Conservation (phyloP, 2,888 invertebrate species). For the Lepidocyrtoides sp. region DNA sequence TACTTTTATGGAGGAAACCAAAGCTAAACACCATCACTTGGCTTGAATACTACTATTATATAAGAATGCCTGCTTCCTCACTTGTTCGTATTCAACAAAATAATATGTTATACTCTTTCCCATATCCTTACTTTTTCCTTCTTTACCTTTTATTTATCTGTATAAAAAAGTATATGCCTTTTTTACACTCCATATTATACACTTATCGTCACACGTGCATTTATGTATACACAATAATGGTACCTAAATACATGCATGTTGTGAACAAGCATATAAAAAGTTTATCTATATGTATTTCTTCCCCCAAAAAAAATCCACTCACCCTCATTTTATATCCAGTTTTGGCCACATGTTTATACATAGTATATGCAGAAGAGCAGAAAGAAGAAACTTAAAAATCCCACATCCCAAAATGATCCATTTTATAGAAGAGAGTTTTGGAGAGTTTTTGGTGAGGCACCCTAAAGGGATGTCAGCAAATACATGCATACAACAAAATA, state of each 20-base stretch:
- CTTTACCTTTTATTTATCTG: conserved; percentile 19
- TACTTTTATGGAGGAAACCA: conserved; percentile 65
- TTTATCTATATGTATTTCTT: conserved; percentile 25
- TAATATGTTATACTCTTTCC: conserved; percentile 14
- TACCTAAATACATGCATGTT: conserved; percentile 1
- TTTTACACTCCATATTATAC: conserved; percentile 56
- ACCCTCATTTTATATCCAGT: conserved; percentile 55
- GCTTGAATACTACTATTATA: conserved; percentile 63
- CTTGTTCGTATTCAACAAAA: conserved; percentile 7
- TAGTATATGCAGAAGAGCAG: neutral
- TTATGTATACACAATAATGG: neutral
- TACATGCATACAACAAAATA: conserved; percentile 9
- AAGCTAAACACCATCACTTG: conserved; percentile 64
- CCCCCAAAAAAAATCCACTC: neutral
- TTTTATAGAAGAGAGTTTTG: conserved; percentile 49
- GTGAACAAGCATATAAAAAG: conserved; percentile 9
- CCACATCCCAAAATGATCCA: conserved; percentile 63
- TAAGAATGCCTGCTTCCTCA: conserved; percentile 50
- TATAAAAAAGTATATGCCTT: neutral
- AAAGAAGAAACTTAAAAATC: conserved; percentile 26
- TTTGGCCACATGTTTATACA: conserved; percentile 13
- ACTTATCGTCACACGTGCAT: conserved; percentile 62
- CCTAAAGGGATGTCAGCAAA: conserved; percentile 72
- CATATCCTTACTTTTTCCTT: conserved; percentile 23
- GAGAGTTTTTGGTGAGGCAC: conserved; percentile 49